phyloP scores from a whole-genome alignment of 2,113 vertebrate species.

The Alethe castanea region DNA sequence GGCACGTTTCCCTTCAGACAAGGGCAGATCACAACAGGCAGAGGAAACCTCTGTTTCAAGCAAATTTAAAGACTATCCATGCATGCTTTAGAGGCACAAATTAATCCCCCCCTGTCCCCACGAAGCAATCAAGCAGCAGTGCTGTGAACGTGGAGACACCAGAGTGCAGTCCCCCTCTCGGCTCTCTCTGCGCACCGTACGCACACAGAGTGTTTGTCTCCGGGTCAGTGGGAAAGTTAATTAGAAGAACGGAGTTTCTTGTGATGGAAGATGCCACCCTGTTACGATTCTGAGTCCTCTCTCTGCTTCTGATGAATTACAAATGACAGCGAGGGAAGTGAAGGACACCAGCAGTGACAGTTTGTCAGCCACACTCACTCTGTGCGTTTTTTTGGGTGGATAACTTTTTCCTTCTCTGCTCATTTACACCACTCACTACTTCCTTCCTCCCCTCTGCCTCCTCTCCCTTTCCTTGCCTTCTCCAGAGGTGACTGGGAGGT shows the following conservation, averaged over 20 bases:
- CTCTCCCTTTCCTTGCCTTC: neutral
- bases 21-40: neutral
- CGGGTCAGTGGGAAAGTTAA: constrained; percentile 88
- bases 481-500: neutral
- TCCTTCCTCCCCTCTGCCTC: neutral
- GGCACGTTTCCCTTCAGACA: constrained; percentile 30
- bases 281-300: constrained; percentile 68
- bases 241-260: constrained; percentile 77
- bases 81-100: constrained; percentile 82
- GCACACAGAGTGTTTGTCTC: constrained; percentile 72
- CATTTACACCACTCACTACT: neutral
- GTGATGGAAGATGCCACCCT: constrained; percentile 67
- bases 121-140: constrained; percentile 73
- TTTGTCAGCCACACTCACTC: constrained; percentile 40
- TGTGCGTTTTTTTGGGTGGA: neutral
- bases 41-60: constrained; percentile 42
- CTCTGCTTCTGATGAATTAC: constrained; percentile 75
- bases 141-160: constrained; percentile 55
- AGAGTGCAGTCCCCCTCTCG: constrained; percentile 41
- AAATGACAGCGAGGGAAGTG: constrained; percentile 75
- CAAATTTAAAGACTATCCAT: constrained; percentile 83
- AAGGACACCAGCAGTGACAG: constrained; percentile 76
- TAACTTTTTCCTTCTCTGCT: constrained; percentile 2
- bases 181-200: neutral
- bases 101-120: constrained; percentile 29